These are phyloP conservation scores for Pelagia noctiluca DNA, from an alignment of 30 jellyfish, hydroid and myxozoan genomes.

Conservation along the genomic window DNA sequence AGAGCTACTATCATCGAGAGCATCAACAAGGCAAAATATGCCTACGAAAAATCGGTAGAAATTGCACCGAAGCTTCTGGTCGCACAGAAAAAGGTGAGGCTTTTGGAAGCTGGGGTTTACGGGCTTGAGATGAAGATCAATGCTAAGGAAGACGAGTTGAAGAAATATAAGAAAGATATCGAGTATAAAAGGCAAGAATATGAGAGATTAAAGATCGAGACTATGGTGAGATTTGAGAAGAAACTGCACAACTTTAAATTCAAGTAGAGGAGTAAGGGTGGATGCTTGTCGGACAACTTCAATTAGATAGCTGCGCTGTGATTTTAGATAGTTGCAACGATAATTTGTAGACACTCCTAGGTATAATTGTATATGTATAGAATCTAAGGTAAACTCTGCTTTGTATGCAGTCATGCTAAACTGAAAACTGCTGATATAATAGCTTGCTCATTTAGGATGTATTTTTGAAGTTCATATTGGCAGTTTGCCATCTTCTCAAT, in stretches of 20 bases:
- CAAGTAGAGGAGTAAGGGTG: slow-evolving; percentile 14
- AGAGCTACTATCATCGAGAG: slow-evolving; percentile 54
- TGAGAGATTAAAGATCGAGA: slow-evolving; percentile 49
- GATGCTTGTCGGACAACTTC: not conserved
- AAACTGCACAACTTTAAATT: slow-evolving; percentile 48
- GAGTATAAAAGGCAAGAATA: slow-evolving; percentile 53
- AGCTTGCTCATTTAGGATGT: too few species aligned
- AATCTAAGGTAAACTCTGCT: too few species aligned
- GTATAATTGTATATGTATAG: too few species aligned
- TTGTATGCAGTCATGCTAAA: too few species aligned
- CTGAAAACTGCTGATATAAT: too few species aligned
- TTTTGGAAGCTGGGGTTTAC: slow-evolving; percentile 56
- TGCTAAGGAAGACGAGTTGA: slow-evolving; percentile 58
- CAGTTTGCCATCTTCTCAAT: too few species aligned
- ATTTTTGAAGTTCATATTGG: too few species aligned
- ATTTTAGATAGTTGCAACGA: too few species aligned
- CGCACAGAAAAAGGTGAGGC: slow-evolving; percentile 60
- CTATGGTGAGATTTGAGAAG: slow-evolving; percentile 58
- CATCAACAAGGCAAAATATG: slow-evolving; percentile 61
- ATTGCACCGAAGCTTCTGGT: slow-evolving; percentile 65
- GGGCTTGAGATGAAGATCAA: slow-evolving; percentile 70
- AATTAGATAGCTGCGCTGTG: too few species aligned
- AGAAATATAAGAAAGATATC: slow-evolving; percentile 42
- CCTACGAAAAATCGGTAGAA: slow-evolving; percentile 70
- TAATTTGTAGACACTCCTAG: too few species aligned